phyloP scores from a whole-genome alignment of 2,888 invertebrate species.

The Abscondita cerata region DNA sequence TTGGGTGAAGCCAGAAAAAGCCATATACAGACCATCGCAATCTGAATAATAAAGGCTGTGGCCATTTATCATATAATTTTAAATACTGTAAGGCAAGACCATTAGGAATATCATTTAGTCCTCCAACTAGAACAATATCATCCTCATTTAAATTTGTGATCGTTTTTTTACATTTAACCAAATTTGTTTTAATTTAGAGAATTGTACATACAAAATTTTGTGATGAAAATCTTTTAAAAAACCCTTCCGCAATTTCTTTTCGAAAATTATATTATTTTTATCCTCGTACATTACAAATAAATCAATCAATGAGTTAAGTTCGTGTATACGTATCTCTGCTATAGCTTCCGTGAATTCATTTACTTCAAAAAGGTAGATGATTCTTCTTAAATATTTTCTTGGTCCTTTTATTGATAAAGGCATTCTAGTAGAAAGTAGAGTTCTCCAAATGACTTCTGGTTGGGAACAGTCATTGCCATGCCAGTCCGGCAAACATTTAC shows the following conservation, averaged over 20 bases:
- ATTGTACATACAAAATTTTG: conserved; percentile 62
- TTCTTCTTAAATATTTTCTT: conserved; percentile 60
- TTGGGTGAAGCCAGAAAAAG: conserved; percentile 72
- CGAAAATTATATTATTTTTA: conserved; percentile 55
- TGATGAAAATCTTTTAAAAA: conserved; percentile 60
- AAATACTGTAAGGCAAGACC: conserved; percentile 69
- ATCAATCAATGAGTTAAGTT: conserved; percentile 68
- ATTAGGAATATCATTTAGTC: conserved; percentile 68
- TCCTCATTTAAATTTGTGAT: conserved; percentile 60
- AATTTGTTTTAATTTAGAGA: conserved; percentile 51
- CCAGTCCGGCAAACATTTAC: conserved; percentile 67
- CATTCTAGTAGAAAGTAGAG: conserved; percentile 65
- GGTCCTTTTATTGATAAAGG: conserved; percentile 58
- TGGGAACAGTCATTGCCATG: conserved; percentile 71
- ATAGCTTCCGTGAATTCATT: conserved; percentile 64
- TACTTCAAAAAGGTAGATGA: conserved; percentile 65
- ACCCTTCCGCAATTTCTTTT: conserved; percentile 59
- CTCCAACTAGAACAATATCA: conserved; percentile 66
- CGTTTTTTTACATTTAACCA: conserved; percentile 57
- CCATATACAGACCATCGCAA: conserved; percentile 72
- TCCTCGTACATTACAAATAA: conserved; percentile 67
- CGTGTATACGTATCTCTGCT: conserved; percentile 67
- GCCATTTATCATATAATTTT: conserved; percentile 71
- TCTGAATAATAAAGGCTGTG: conserved; percentile 67
- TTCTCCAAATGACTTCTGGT: conserved; percentile 72